These are phyloP conservation scores for Zele albiditarsus DNA, from an alignment of 2,888 invertebrate species.

Conservation along the genomic window DNA sequence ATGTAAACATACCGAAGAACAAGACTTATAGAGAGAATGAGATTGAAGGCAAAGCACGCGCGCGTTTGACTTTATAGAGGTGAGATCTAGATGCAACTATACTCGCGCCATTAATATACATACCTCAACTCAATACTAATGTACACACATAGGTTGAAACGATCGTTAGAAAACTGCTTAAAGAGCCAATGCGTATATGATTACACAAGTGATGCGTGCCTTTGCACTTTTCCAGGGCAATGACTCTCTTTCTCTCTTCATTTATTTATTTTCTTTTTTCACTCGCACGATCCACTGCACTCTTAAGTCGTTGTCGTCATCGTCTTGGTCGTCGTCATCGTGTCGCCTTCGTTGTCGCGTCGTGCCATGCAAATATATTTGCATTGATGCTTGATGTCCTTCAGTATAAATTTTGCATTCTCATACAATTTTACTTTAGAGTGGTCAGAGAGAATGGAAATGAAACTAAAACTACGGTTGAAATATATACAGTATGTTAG, in stretches of 20 bases:
- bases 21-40: conserved; percentile 18
- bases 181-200: conserved; percentile 54
- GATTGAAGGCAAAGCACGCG: conserved; percentile 59
- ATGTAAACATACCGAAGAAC: conserved; percentile 2
- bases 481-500: neutral
- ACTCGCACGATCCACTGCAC: neutral
- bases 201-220: conserved; percentile 53
- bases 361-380: conserved; percentile 52
- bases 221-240: conserved; percentile 58
- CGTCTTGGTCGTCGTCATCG: conserved; percentile 26
- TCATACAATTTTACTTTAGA: neutral
- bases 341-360: conserved; percentile 49
- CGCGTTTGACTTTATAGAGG: conserved; percentile 34
- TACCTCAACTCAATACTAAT: neutral
- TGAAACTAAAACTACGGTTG: conserved; percentile 14
- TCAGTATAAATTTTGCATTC: conserved; percentile 29
- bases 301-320: conserved; percentile 4
- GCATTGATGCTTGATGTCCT: conserved; percentile 42
- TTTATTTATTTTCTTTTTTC: neutral
- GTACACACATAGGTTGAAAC: conserved; percentile 47
- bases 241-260: conserved; percentile 52
- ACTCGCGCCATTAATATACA: neutral
- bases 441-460: conserved; percentile 19
- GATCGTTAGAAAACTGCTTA: conserved; percentile 64
- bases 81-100: conserved; percentile 64